These are phyloP conservation scores for Paracentrotus lividus DNA, from an alignment of 53 echinoderm and acorn worm species.

Conservation along the genomic window DNA sequence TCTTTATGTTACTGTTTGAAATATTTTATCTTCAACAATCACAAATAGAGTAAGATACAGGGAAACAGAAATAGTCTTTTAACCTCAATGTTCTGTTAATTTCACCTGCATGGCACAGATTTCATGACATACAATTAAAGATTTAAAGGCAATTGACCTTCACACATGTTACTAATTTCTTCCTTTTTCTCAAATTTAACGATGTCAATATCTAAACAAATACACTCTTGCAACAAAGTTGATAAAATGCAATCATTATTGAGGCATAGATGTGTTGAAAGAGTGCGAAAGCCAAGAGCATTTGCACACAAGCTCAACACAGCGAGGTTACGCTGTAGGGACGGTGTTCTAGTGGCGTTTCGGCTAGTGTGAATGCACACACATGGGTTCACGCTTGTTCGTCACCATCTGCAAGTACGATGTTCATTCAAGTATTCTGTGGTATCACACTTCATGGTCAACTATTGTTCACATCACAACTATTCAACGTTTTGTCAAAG, in stretches of 20 bases:
- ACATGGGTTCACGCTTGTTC: constrained; percentile 19
- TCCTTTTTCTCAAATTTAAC: not conserved
- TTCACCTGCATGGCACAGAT: not conserved
- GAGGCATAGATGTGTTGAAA: not conserved
- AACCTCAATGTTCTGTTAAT: not conserved
- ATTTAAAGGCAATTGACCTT: constrained; percentile 8
- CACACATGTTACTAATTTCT: not conserved
- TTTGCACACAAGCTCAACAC: constrained; percentile 45
- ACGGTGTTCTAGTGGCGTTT: too few relatives aligned
- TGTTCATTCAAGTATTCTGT: constrained; percentile 40
- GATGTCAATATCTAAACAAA: not conserved
- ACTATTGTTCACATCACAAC: constrained; percentile 31
- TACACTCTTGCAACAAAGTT: not conserved
- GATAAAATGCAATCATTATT: not conserved
- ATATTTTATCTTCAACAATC: not conserved
- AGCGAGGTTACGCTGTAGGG: not conserved
- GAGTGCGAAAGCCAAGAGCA: constrained; percentile 52
- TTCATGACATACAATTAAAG: not conserved
- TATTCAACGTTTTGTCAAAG: constrained; percentile 27
- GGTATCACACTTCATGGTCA: constrained; percentile 48
- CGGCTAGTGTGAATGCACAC: not conserved
- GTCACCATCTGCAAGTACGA: constrained; percentile 19
- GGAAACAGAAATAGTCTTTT: not conserved
- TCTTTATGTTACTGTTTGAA: not conserved
- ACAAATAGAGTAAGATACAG: not conserved